Evolutionary conservation across 2,797 vertebrate genomes (phyloP), one percentile per base, ranked within the genome.

Genomic region (Ptychadena robeensis): DNA sequence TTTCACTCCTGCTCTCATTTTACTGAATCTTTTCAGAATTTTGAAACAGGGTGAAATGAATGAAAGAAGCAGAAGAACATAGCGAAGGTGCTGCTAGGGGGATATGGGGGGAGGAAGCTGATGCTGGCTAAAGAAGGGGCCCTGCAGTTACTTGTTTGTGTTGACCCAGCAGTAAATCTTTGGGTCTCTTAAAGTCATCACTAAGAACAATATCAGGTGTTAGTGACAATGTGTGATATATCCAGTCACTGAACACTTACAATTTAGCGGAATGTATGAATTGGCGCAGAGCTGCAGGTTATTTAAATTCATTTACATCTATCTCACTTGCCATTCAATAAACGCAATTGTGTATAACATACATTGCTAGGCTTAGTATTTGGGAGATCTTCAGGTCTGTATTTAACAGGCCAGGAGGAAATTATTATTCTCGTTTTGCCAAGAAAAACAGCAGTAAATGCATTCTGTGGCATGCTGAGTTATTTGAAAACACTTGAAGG

Each of bases 261-360:
- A 75, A 69, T 80, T 74, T 78, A 80, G 48, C 32, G 57, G 65
- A 76, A 70, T 85, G 83, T 85, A 85, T 81, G 12, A 80, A 37
- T 76, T 85, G 78, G 78, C 83, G 57, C 78, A 81, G 37, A 38
- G 31, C 53, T 71, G n/a, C 32, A 70, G 72, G 78, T 71, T 25
- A 85, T 65, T 81, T 85, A 71, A 81, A 81, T 81, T 63, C 31
- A 85, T 80, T 85, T 85, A 80, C 57, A 66, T 81, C 53, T 35
- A 64, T 80, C 72, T 80, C 66, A 76, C 72, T 85, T 85, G 57
- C 83, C 65, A 85, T 85, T 85, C 82, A 85, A 74, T 85, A 85
- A 75, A 74, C 67, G 65, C 78, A 80, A 76, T 85, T 80, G 83
- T 85, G 73, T 81, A 73, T 38, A 80, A 76, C 31, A 57, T 53